Base-by-base conservation (phyloP, 2,888 invertebrate species). In the Polyommatus iphigenia region DNA sequence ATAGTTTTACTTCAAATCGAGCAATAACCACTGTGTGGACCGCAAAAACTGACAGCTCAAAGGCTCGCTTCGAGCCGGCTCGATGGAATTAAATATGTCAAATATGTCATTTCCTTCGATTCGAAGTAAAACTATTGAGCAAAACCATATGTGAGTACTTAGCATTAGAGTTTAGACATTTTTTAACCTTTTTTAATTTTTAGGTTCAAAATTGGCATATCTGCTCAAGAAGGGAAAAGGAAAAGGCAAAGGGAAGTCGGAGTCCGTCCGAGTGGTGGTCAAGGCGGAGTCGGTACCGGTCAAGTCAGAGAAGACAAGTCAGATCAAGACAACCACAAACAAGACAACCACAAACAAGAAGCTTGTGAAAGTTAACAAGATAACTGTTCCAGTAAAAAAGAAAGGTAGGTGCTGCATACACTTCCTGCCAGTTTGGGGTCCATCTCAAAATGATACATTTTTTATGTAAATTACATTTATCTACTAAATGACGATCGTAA, bases 321-420 rank as follows among this genome's bases (percentile, higher is more conserved):
- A 24, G 62, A 62, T 3, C 76, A 77, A 32, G 32, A 32, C 71
- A 50, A 79, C 77, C 62, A 77, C 15, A 46, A 20, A 54, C 50
- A 46, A 41, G 77, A 79, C 71, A 50, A 79, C 78, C 71, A 78
- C n/a, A 59, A 20, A 67, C 50, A 46, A 41, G 77, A 79, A 72
- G 20, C 72, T 73, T 54, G 77, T 77, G 77, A 46, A 59, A 71
- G 78, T 76, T 32, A 73, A 71, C 59, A 79, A 76, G 24, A 76
- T 77, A 41, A 76, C 36, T 59, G 78, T 36, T 36, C 76, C 54
- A 18, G 77, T 76, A 6, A 71, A 79, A 54, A 79, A 76, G 71
- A 81, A 81, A 82, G 82, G 81, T 82, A 80, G 80, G 82, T 81
- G 32, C 20, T 59, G 15, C 46, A 41, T 32, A 13, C 36, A 7